Base-by-base conservation (phyloP, 2,113 vertebrate genomes). In the Emydocephalus ijimae region DNA sequence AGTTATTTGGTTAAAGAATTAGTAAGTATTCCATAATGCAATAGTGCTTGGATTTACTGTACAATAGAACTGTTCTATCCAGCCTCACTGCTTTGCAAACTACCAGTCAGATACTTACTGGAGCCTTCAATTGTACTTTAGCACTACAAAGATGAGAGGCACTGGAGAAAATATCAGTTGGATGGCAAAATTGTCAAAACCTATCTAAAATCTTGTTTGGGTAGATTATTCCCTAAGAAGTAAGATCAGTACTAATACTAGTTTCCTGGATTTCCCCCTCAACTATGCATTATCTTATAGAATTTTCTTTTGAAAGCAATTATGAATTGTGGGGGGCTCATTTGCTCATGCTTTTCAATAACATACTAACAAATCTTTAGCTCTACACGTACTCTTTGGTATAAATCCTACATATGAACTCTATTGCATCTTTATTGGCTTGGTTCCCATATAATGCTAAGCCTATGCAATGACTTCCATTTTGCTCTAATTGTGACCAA, bases 1-100 rank as follows among this genome's bases (percentile, higher is more conserved):
- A 92, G 26, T 48, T 74, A 88, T 34, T 87, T 92, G 91, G 26
- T 85, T 88, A 92, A 61, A 87, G 61, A 57, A 45, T 57, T 91
- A 87, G 87, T 55, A 92, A 92, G 54, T 26, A 74, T 55, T 55
- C 50, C 69, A 74, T 52, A 61, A 21, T 45, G n/a, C 45, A 81
- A 26, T 24, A 48, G 5, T 89, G 24, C 81, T 85, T 56, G 15
- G 64, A n/a, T 55, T n/a, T 86, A n/a, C 43, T 81, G 26, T 50
- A n/a, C 52, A 92, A 55, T 69, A 45, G 21, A 88, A 34, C 10
- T 50, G 26, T 21, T 21, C 18, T 34, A 50, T 3, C 0, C 26
- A 86, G 7, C 21, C 39, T n/a, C 54, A 43, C 50, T 91, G 90
- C 4, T 24, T 48, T 57, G 50, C 26, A 86, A 24, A 56, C 34